Evolutionary conservation across 2,113 vertebrate species (phyloP), one percentile per base, ranked within the genome.

Genomic region (Nestor notabilis): DNA sequence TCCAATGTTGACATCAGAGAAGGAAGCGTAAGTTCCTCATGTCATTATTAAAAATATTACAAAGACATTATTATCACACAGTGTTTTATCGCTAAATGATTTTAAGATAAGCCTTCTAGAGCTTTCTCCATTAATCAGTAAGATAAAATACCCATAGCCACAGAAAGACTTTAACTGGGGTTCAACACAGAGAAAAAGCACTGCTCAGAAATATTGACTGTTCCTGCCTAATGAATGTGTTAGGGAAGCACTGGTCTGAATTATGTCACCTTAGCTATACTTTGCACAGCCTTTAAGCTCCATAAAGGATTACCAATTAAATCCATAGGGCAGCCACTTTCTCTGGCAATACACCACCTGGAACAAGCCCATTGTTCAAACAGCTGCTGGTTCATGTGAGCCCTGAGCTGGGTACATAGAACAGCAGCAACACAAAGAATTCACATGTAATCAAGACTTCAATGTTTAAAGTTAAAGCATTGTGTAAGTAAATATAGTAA

Each of bases 111-210:
- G 68, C 70, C 70, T 85, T 77, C 76, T 31, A 72, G 87, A 94
- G 76, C 88, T 37, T 71, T 43, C 63, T 47, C 66, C 33, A 80
- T 94, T 79, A 77, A 90, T 95, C 94, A 96, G 28, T 63, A 74
- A 94, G 92, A 94, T 65, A 93, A 93, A 96, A 88, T 23, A 39
- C 75, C 91, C 95, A 96, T 96, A 91, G 35, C n/a, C 83, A 72
- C 44, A 37, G 85, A 74, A 72, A 66, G 76, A 78, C 52, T 86
- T 92, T 60, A 96, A 87, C 52, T 35, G 65, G 47, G 31, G 20
- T 37, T 81, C 0, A 91, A 68, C n/a, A 23, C 20, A 37, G 85
- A 86, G 80, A 43, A 46, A 11, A 5, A 71, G 80, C 39, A 52
- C 44, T 6, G 19, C 18, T 87, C 56, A 35, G 47, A 44, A 60